phyloP scores from a whole-genome alignment of 2,888 invertebrate species.

The Caenorhabditis japonica region DNA sequence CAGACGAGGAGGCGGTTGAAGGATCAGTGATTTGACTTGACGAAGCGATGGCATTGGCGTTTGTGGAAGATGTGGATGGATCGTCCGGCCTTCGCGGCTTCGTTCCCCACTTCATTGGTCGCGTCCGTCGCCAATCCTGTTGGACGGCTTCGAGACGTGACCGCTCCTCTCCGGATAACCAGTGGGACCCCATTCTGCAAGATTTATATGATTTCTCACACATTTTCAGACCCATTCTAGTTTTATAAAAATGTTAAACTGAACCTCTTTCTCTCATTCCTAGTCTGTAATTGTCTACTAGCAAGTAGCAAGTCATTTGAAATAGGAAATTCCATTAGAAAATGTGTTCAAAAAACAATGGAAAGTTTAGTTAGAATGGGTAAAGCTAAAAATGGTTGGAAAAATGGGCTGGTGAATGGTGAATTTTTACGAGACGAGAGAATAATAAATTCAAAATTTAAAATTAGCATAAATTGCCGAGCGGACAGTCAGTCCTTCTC shows the following conservation, averaged over 20 bases:
- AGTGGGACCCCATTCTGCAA: constrained; percentile 62
- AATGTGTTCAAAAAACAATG: too few species aligned
- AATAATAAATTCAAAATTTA: constrained; percentile 39
- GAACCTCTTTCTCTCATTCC: constrained; percentile 52
- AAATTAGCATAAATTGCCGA: constrained; percentile 7
- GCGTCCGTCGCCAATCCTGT: constrained; percentile 73
- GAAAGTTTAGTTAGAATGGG: too few species aligned
- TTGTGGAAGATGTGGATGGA: constrained; percentile 2
- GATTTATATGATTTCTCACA: neutral
- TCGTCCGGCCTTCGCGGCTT: constrained; percentile 30
- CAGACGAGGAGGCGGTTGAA: constrained; percentile 1
- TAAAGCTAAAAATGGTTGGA: neutral
- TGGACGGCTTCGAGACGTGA: constrained; percentile 75
- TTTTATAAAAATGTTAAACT: too few species aligned
- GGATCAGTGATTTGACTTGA: neutral
- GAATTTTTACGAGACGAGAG: neutral
- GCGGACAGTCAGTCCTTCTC: constrained; percentile 12
- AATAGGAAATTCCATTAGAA: constrained; percentile 52
- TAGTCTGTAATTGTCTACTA: constrained; percentile 43
- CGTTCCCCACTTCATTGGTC: constrained; percentile 60
- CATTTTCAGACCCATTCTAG: too few species aligned
- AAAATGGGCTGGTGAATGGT: neutral
- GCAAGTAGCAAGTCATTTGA: constrained; percentile 47
- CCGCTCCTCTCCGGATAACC: constrained; percentile 73
- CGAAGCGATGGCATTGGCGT: neutral